phyloP scores from a whole-genome alignment of 2,113 vertebrate genomes.

The Cichladusa arquata region DNA sequence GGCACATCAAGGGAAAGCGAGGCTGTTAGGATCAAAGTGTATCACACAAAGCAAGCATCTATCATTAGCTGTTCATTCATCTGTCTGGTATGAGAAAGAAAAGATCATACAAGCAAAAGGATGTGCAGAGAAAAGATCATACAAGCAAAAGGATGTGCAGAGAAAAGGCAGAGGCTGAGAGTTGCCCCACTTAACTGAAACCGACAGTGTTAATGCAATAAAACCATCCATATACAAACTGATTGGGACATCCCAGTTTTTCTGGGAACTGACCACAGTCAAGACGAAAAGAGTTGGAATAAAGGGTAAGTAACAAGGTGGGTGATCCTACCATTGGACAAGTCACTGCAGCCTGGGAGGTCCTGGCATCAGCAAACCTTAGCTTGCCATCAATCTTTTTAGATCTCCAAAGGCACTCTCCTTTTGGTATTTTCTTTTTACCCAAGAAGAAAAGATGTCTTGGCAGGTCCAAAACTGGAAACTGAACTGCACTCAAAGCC shows the following conservation, averaged over 20 bases:
- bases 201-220: not conserved
- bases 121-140: not conserved
- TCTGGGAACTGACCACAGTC: not conserved
- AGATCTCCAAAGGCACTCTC: not conserved
- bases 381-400: not conserved
- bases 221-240: not conserved
- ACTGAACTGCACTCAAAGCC: not conserved
- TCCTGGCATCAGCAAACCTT: not conserved
- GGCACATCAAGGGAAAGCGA: not conserved
- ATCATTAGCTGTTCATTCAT: not conserved
- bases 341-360: not conserved
- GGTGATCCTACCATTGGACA: not conserved
- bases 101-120: not conserved
- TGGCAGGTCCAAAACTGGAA: not conserved
- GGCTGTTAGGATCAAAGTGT: not conserved
- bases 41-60: not conserved
- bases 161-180: not conserved
- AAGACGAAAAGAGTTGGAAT: not conserved
- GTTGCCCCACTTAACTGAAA: not conserved
- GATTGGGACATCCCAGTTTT: not conserved
- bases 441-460: not conserved
- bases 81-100: not conserved
- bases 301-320: not conserved
- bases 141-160: accelerated
- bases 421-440: not conserved